Conservation (phyloP, 2,888 invertebrate genomes). For the Drosophila emarginata region DNA sequence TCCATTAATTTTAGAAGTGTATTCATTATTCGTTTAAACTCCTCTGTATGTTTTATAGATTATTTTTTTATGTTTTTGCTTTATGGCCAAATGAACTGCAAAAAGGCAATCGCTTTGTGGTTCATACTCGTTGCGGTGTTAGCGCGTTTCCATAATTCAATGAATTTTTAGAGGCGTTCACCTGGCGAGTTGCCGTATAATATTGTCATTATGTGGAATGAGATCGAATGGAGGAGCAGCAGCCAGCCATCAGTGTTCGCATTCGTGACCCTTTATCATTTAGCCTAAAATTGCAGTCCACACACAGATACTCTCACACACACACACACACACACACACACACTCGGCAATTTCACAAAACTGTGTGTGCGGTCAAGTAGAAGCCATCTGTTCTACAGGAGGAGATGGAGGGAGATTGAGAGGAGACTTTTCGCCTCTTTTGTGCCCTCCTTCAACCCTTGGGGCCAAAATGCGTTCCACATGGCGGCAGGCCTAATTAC, state of each 20-base stretch:
- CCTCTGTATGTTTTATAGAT: not conserved
- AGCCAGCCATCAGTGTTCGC: not conserved
- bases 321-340: not conserved
- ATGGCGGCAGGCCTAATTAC: conserved; percentile 74
- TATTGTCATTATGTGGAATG: conserved; percentile 63
- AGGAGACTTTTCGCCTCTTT: not conserved
- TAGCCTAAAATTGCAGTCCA: conserved; percentile 32
- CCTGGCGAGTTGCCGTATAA: conserved; percentile 44
- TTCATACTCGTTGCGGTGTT: conserved; percentile 27
- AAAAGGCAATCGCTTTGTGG: conserved; percentile 32
- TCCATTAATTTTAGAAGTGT: not conserved
- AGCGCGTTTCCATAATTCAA: conserved; percentile 41
- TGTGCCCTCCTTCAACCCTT: conserved; percentile 20
- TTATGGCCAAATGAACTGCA: conserved; percentile 40
- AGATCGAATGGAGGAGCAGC: not conserved
- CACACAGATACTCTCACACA: conserved; percentile 4
- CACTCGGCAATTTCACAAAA: conserved; percentile 11
- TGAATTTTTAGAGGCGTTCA: conserved; percentile 41
- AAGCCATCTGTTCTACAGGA: conserved; percentile 39
- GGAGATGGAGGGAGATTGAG: not conserved
- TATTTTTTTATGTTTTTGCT: conserved; percentile 39
- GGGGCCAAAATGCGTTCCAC: conserved; percentile 63
- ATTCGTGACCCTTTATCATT: conserved; percentile 40
- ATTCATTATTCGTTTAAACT: not conserved
- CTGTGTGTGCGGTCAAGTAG: conserved; percentile 43